Percentiles rank a stretch among this genome's conserved stretches.
phyloP scores from a whole-genome alignment of 64 coral and sea anemone genomes.

The Pocillopora damicornis region DNA sequence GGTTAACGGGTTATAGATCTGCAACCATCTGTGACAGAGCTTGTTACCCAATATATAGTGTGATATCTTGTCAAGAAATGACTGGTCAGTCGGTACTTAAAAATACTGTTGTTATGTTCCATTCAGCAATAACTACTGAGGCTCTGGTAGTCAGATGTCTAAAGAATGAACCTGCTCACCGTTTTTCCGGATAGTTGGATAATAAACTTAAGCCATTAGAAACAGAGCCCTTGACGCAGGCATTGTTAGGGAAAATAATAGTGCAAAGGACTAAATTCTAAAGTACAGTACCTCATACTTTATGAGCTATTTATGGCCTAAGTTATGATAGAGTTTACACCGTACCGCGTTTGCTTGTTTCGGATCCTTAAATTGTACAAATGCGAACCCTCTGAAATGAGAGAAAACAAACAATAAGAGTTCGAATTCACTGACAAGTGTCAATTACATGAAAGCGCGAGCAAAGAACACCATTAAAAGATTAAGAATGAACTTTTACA shows the following conservation, averaged over 20 bases:
- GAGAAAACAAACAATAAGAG: constrained; percentile 74
- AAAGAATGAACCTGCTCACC: neutral
- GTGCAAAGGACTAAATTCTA: neutral
- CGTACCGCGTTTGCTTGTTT: constrained; percentile 75
- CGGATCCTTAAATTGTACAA: constrained; percentile 89
- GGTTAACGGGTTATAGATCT: constrained; percentile 9
- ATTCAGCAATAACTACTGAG: neutral
- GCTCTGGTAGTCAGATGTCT: neutral
- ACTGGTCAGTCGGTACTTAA: constrained; percentile 13
- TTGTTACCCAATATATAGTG: constrained; percentile 10
- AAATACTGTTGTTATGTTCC: neutral
- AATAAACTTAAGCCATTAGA: neutral
- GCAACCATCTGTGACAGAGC: constrained; percentile 4
- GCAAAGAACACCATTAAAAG: neutral
- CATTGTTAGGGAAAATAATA: too few species aligned
- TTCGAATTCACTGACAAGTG: constrained; percentile 27
- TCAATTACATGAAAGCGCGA: constrained; percentile 39
- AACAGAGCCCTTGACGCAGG: neutral
- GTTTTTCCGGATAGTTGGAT: neutral
- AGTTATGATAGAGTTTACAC: neutral
- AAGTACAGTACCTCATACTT: neutral
- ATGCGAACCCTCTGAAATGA: constrained; percentile 85
- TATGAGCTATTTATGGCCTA: neutral
- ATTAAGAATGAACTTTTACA: neutral
- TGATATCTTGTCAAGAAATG: constrained; percentile 10